phyloP scores from a whole-genome alignment of 1,140 invertebrate genomes.

The Aricia agestis region DNA sequence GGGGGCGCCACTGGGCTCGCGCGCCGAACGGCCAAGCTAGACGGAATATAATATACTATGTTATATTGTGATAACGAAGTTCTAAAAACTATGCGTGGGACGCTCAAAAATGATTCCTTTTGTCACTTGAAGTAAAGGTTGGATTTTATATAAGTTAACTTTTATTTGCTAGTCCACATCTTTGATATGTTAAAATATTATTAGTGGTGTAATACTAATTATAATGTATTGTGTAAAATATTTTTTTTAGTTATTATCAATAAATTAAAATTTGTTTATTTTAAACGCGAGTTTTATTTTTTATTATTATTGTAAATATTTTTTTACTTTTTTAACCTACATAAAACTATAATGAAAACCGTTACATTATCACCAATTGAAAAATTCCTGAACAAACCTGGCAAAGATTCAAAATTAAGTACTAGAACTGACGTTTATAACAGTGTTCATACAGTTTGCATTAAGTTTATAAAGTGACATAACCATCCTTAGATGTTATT shows the following conservation, averaged over 20 bases:
- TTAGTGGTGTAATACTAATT: conserved; percentile 73
- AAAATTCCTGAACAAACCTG: too few species aligned
- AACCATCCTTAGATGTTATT: too few species aligned
- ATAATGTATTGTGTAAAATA: conserved; percentile 73
- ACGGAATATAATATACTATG: too few species aligned
- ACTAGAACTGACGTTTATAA: too few species aligned
- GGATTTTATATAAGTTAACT: conserved; percentile 62
- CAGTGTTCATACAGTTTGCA: too few species aligned
- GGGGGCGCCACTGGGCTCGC: neutral
- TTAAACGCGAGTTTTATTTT: conserved; percentile 43
- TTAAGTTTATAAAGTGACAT: too few species aligned
- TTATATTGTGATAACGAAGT: conserved; percentile 4
- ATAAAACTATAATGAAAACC: too few species aligned
- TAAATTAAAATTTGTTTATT: conserved; percentile 76
- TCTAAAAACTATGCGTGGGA: conserved; percentile 12
- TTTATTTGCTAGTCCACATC: conserved; percentile 72
- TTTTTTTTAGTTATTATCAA: conserved; percentile 74
- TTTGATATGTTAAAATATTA: conserved; percentile 72
- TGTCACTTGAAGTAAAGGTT: conserved; percentile 43
- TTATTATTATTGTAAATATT: neutral
- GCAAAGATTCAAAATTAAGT: too few species aligned
- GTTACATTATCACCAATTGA: too few species aligned
- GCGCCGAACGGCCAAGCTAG: neutral
- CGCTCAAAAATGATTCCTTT: conserved; percentile 29
- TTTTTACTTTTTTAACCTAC: too few species aligned